phyloP scores from a whole-genome alignment of 2,888 invertebrate genomes.

The Camponotus fellah region DNA sequence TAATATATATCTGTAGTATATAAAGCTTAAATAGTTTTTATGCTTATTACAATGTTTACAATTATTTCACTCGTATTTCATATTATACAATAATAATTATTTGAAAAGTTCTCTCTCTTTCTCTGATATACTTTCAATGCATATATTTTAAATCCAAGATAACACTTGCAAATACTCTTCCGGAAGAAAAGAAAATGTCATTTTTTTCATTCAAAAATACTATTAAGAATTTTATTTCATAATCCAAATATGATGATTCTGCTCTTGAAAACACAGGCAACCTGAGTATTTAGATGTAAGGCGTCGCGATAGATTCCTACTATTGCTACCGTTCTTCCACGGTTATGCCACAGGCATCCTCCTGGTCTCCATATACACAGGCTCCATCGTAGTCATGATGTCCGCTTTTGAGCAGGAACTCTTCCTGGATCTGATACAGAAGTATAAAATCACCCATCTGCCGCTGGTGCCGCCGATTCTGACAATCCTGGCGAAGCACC shows the following conservation, averaged over 20 bases:
- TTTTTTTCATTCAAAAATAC: neutral
- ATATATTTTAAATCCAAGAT: neutral
- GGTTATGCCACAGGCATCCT: slow-evolving; percentile 71
- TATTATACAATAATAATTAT: neutral
- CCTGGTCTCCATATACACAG: neutral
- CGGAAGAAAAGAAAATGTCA: neutral
- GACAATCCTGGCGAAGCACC: slow-evolving; percentile 87
- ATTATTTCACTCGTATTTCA: neutral
- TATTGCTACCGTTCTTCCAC: slow-evolving; percentile 75
- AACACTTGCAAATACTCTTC: neutral
- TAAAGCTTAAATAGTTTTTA: neutral
- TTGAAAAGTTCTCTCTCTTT: neutral
- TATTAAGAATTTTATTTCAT: neutral
- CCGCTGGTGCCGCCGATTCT: slow-evolving; percentile 87
- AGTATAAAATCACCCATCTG: slow-evolving; percentile 76
- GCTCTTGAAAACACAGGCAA: slow-evolving; percentile 53
- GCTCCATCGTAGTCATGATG: slow-evolving; percentile 63
- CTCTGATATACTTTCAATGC: neutral
- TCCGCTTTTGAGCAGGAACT: slow-evolving; percentile 73
- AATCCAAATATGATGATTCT: neutral
- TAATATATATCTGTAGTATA: neutral
- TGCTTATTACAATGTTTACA: neutral
- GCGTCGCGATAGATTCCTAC: slow-evolving; percentile 56
- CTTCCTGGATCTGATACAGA: slow-evolving; percentile 73
- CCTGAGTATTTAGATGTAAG: neutral